Percentiles rank a stretch among this genome's conserved stretches.
Conservation (phyloP, 2,888 invertebrate species). For the Melanchra persicariae region DNA sequence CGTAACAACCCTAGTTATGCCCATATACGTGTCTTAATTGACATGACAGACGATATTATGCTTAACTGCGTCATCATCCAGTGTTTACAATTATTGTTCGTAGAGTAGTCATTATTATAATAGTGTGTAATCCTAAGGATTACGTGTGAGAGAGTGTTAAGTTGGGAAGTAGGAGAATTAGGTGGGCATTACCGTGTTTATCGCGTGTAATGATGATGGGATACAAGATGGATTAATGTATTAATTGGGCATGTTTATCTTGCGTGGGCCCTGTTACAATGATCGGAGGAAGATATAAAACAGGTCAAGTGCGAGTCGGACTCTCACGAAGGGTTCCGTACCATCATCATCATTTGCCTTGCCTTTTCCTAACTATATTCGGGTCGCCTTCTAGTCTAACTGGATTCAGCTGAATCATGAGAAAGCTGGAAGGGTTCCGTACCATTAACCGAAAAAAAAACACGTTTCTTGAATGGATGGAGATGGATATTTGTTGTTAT, state of each 20-base stretch:
- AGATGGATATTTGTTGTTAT: no score
- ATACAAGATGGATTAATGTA: constrained; percentile 1
- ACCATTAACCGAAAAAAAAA: no score
- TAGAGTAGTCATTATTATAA: constrained; percentile 27
- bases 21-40: constrained; percentile 30
- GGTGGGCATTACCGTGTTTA: constrained; percentile 5
- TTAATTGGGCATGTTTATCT: constrained; percentile 12
- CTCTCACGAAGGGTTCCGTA: no score
- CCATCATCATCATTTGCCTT: no score
- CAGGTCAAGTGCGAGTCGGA: no score
- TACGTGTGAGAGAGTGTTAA: constrained; percentile 14
- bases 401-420: no score
- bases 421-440: no score
- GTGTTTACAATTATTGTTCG: constrained; percentile 29
- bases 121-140: constrained; percentile 28
- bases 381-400: no score
- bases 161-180: constrained; percentile 18
- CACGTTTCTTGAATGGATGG: no score
- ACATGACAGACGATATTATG: constrained; percentile 47
- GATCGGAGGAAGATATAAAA: background rate
- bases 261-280: background rate
- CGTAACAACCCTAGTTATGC: background rate
- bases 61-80: constrained; percentile 42
- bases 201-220: constrained; percentile 12
- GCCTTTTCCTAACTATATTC: no score